These are phyloP conservation scores for Nasonia longicornis DNA, from an alignment of 1,140 invertebrate species.

Conservation along the genomic window DNA sequence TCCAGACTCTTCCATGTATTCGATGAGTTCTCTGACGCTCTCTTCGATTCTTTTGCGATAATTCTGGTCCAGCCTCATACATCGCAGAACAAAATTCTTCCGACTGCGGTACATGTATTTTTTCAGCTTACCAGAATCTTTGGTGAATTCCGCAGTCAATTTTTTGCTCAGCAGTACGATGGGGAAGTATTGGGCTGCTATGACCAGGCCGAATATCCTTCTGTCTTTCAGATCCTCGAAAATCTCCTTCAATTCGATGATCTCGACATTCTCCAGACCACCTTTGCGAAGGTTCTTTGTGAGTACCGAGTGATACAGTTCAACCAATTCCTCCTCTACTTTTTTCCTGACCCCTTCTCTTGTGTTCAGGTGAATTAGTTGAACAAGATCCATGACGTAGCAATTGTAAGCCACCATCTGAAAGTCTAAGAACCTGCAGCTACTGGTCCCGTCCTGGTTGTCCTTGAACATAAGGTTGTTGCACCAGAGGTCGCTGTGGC, in stretches of 20 bases:
- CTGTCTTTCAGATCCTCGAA: background rate
- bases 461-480: constrained; percentile 33
- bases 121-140: background rate
- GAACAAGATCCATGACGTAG: background rate
- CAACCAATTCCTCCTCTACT: background rate
- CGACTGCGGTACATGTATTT: constrained; percentile 8
- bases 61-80: background rate
- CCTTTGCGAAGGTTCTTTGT: background rate
- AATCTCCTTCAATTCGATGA: background rate
- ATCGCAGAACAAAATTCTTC: constrained; percentile 18
- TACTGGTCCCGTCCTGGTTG: background rate
- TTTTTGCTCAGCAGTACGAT: constrained; percentile 9
- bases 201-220: constrained; percentile 15
- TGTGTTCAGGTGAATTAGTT: constrained; percentile 11
- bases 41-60: constrained; percentile 13
- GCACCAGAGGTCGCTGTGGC: constrained; percentile 21
- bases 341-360: background rate
- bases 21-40: constrained; percentile 9
- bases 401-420: constrained; percentile 11
- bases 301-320: constrained; percentile 9
- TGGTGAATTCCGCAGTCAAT: background rate
- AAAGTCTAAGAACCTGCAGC: constrained; percentile 21
- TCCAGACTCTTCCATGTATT: background rate
- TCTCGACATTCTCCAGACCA: background rate
- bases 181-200: constrained; percentile 7